Percentiles rank a stretch among this genome's conserved stretches.
These are phyloP conservation scores for Pseudopodoces humilis DNA, from an alignment of 2,113 vertebrate genomes.

Conservation along the genomic window DNA sequence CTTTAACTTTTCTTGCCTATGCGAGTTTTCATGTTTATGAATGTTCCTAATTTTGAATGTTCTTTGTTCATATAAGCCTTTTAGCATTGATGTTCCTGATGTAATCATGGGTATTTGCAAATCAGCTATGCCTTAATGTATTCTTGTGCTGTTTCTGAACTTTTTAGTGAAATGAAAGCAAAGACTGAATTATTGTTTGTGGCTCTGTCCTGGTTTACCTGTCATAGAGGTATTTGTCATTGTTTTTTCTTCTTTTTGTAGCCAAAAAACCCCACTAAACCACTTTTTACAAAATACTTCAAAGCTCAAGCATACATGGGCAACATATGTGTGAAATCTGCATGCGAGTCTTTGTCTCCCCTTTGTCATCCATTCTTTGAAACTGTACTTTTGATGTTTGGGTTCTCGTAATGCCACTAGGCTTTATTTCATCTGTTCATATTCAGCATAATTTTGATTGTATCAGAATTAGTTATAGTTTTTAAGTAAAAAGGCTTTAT, in stretches of 20 bases:
- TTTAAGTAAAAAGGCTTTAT: conserved; percentile 44
- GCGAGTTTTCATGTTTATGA: not conserved
- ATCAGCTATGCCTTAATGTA: not conserved
- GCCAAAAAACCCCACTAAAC: not conserved
- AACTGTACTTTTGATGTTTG: not conserved
- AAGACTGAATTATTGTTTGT: not conserved
- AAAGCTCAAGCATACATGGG: not conserved
- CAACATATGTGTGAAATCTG: not conserved
- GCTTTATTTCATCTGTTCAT: not conserved
- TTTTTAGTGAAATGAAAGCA: not conserved
- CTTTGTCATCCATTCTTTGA: not conserved
- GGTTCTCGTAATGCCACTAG: not conserved
- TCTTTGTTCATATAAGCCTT: not conserved
- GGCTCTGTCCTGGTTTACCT: not conserved
- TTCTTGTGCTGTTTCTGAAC: not conserved
- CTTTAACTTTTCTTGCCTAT: not conserved
- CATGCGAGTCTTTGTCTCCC: not conserved
- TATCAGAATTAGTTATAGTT: conserved; percentile 12
- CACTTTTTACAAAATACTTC: not conserved
- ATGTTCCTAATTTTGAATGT: not conserved
- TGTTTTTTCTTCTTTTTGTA: not conserved
- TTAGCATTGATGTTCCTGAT: not conserved
- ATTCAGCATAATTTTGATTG: conserved; percentile 24
- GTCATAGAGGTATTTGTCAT: not conserved
- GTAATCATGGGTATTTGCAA: not conserved